These are phyloP conservation scores for Drosophila aff. DNA, from an alignment of 1,140 invertebrate genomes.

Conservation along the genomic window DNA sequence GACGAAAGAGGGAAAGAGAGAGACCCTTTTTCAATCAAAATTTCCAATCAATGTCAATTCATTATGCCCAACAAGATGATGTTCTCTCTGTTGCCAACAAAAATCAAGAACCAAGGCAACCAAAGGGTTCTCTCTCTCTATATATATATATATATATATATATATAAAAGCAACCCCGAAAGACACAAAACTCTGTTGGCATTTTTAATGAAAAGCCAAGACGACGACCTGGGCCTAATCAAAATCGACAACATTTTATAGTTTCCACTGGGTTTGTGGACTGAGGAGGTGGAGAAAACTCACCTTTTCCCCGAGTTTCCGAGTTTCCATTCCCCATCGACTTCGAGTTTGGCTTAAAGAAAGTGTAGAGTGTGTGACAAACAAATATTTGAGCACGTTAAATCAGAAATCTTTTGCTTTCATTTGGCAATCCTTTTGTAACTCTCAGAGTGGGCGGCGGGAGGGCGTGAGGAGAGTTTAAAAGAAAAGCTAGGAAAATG, in stretches of 20 bases:
- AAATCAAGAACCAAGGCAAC: conserved; percentile 65
- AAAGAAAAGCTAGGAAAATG: neutral
- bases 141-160: too few species aligned
- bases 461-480: too few species aligned
- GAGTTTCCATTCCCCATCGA: neutral
- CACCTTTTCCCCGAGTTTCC: neutral
- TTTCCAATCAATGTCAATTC: conserved; percentile 85
- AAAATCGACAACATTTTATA: conserved; percentile 83
- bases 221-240: conserved; percentile 76
- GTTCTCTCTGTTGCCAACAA: neutral
- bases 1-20: conserved; percentile 2
- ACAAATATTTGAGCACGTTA: conserved; percentile 83
- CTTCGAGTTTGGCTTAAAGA: neutral
- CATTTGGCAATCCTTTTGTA: conserved; percentile 83
- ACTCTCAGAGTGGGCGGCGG: neutral
- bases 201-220: conserved; percentile 82
- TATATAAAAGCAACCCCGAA: conserved; percentile 52
- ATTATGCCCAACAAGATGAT: conserved; percentile 62
- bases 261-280: conserved; percentile 42
- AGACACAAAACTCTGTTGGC: conserved; percentile 60
- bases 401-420: conserved; percentile 83
- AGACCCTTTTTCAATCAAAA: conserved; percentile 81
- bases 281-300: neutral
- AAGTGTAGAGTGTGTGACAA: conserved; percentile 67
- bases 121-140: neutral